Evolutionary conservation across 2,113 vertebrate genomes (phyloP), one percentile per base, ranked within the genome.

Genomic region (Gila orcuttii): DNA sequence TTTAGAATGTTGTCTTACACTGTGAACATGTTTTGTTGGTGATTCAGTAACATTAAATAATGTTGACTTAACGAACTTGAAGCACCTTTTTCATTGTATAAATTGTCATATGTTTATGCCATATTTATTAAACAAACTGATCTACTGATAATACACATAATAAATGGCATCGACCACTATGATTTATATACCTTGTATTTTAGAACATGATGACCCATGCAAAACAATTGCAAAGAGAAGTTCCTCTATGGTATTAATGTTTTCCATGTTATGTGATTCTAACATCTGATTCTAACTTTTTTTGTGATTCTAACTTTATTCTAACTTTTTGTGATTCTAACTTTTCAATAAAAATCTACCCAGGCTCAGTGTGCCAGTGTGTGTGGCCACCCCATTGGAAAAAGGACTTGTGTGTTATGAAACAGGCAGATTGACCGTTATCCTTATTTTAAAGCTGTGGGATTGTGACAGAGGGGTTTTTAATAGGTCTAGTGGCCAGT

Each of bases 401-500:
- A 88, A 77, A 79, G 39, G 84, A 88, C 83, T 84, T 25, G n/a
- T 45, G 75, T 75, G 79, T 89, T 90, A 86, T 82, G 88, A 92
- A 89, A 88, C 78, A 79, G 39, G 78, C 47, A 87, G 69, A 81
- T 47, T 73, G 93, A 89, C 94, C 89, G 94, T 95, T 95, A 90
- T 93, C 90, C 89, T 92, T 90, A 86, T 86, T 88, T 90, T 82
- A 85, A 92, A 89, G 91, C 94, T 86, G 91, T 86, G 66, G 57
- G 91, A 92, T 98, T 98, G 96, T 95, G 97, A 96, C 97, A 98
- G 90, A 92, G 86, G 88, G 82, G 75, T 91, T 92, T 93, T 93
- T 93, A 91, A 95, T 95, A 95, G 92, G 87, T 90, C 92, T 89
- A 91, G 95, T 95, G 95, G 93, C 96, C 94, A 96, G 90, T 87